phyloP scores from a whole-genome alignment of 2,113 vertebrate species.

The Xenopus borealis region DNA sequence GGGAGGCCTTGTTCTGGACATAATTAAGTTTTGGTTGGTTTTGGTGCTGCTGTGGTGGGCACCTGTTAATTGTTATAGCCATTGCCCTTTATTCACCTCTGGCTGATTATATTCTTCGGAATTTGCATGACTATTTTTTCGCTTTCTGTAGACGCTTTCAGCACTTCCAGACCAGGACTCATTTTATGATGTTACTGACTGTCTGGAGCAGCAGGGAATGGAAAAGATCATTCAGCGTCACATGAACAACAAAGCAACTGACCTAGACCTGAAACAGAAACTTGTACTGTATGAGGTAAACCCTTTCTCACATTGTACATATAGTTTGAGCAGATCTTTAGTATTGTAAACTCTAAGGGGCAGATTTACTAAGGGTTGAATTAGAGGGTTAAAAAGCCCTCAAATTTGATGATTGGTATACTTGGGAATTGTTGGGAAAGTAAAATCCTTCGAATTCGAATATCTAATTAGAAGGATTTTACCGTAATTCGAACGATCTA shows the following conservation, averaged over 20 bases:
- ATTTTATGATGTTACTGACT: conserved; percentile 91
- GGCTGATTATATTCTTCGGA: not conserved
- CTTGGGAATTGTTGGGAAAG: too few relatives aligned
- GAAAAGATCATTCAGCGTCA: conserved; percentile 78
- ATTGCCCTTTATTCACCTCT: not conserved
- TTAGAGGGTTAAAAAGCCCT: too few relatives aligned
- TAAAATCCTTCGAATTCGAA: too few relatives aligned
- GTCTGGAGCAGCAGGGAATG: conserved; percentile 88
- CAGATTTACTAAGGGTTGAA: too few relatives aligned
- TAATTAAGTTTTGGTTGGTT: not conserved
- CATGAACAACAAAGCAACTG: conserved; percentile 66
- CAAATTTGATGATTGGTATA: too few relatives aligned
- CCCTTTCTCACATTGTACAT: not conserved
- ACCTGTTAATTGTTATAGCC: not conserved
- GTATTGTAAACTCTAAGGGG: too few relatives aligned
- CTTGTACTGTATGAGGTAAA: conserved; percentile 83
- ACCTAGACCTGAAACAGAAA: conserved; percentile 79
- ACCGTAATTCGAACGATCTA: too few relatives aligned
- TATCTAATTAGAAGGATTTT: too few relatives aligned
- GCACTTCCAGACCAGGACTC: conserved; percentile 93
- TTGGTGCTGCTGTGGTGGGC: not conserved
- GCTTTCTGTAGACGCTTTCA: conserved; percentile 70
- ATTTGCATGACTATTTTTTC: conserved; percentile 13
- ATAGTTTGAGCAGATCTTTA: not conserved
- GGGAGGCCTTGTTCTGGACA: too few relatives aligned